Conservation (phyloP, 2,797 vertebrate genomes). For the Dipus sagitta region DNA sequence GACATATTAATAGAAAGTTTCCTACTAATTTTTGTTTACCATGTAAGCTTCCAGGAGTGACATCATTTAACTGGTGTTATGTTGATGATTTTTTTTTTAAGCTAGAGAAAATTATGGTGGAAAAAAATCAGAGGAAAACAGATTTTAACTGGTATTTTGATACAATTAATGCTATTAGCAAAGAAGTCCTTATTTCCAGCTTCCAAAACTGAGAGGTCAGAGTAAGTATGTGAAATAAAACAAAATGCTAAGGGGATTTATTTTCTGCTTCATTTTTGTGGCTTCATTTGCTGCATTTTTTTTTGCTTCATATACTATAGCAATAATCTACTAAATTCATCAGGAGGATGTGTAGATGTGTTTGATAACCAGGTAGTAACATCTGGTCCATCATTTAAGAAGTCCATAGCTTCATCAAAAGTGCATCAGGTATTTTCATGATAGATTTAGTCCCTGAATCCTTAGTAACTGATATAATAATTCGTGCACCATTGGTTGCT, state of each 20-base stretch:
- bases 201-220: neutral
- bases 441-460: neutral
- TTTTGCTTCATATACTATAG: neutral
- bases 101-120: slow-evolving; percentile 1
- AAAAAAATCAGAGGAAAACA: neutral
- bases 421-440: neutral
- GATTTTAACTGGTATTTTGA: slow-evolving; percentile 48
- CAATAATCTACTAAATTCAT: neutral
- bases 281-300: neutral
- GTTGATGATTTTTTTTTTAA: neutral
- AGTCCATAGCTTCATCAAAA: slow-evolving; percentile 18
- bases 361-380: neutral
- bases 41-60: neutral
- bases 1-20: slow-evolving; percentile 16
- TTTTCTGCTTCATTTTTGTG: neutral
- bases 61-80: slow-evolving; percentile 35
- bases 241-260: neutral
- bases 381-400: neutral
- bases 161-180: neutral
- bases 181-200: neutral
- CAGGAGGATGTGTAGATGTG: neutral
- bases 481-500: neutral
- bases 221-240: neutral
- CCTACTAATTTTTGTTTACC: slow-evolving; percentile 13
- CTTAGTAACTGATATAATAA: neutral